Evolutionary conservation across 2,888 invertebrate genomes (phyloP).

Genomic region (Eutolmus rufibarbis): DNA sequence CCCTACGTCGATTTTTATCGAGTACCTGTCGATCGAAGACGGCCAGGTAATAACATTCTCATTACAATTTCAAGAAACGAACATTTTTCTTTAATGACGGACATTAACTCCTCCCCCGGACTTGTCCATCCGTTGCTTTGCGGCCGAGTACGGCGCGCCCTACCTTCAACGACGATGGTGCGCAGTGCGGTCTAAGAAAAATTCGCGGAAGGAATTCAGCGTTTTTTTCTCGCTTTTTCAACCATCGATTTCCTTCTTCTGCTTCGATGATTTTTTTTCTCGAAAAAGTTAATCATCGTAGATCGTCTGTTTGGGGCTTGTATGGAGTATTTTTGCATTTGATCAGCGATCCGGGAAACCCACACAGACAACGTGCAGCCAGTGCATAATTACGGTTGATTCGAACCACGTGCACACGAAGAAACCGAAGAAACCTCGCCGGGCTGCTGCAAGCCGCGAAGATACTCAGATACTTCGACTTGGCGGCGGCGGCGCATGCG

Average conservation of each 20-base stretch:
- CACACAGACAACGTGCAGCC: background rate
- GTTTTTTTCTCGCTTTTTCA: background rate
- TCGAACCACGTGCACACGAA: background rate
- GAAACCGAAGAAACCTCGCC: background rate
- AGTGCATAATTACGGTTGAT: background rate
- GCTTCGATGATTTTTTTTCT: background rate
- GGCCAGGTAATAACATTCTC: background rate
- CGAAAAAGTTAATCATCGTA: slow-evolving; percentile 14
- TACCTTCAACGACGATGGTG: background rate
- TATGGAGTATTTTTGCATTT: background rate
- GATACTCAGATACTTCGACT: background rate
- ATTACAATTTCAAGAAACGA: slow-evolving; percentile 9
- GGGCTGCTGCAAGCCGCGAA: background rate
- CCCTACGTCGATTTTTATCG: background rate
- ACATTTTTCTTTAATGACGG: slow-evolving; percentile 16
- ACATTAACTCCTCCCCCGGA: background rate
- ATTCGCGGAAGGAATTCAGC: slow-evolving; percentile 29
- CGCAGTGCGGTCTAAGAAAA: background rate
- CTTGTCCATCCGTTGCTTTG: background rate
- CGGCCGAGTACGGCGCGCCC: background rate
- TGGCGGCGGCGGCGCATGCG: slow-evolving; percentile 4
- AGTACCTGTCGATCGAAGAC: background rate
- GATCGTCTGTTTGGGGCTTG: background rate
- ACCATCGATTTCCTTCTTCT: background rate
- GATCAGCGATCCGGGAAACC: background rate